Evolutionary conservation across 2,888 invertebrate species (phyloP).

Genomic region (Drosophila prostipennis): DNA sequence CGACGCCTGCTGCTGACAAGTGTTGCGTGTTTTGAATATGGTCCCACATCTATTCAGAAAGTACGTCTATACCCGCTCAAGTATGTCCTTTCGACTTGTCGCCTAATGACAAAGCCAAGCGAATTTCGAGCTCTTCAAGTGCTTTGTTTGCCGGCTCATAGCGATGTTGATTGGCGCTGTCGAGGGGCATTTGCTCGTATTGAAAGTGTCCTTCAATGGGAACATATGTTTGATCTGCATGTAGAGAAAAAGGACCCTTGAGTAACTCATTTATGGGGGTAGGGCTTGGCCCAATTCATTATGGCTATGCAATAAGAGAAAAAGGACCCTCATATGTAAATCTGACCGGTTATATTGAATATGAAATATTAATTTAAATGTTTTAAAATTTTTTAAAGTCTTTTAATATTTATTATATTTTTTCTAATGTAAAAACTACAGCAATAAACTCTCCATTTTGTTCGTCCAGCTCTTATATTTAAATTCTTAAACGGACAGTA

Average conservation of each 20-base stretch:
- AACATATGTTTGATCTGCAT: conserved; percentile 36
- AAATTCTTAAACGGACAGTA: conserved; percentile 14
- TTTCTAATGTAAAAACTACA: too few species aligned
- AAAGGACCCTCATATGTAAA: not conserved
- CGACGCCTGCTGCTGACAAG: conserved; percentile 76
- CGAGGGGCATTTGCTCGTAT: conserved; percentile 17
- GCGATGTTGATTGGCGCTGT: conserved; percentile 38
- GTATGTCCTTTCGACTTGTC: conserved; percentile 38
- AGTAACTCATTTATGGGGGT: conserved; percentile 11
- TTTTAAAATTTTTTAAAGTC: not conserved
- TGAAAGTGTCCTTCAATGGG: conserved; percentile 29
- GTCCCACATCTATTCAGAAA: conserved; percentile 18
- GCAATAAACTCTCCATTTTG: not conserved
- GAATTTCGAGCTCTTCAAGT: conserved; percentile 42
- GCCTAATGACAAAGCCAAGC: conserved; percentile 43
- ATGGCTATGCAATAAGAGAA: not conserved
- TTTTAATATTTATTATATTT: not conserved
- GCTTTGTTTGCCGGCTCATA: conserved; percentile 36
- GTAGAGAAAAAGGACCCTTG: not conserved
- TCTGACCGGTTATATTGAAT: too few species aligned
- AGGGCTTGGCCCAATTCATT: conserved; percentile 8
- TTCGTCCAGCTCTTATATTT: conserved; percentile 4
- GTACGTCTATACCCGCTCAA: conserved; percentile 29
- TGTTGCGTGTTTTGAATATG: conserved; percentile 79
- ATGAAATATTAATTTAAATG: not conserved